Base-by-base conservation (phyloP, 2,113 vertebrate species). In the Argyrosomus japonicus region DNA sequence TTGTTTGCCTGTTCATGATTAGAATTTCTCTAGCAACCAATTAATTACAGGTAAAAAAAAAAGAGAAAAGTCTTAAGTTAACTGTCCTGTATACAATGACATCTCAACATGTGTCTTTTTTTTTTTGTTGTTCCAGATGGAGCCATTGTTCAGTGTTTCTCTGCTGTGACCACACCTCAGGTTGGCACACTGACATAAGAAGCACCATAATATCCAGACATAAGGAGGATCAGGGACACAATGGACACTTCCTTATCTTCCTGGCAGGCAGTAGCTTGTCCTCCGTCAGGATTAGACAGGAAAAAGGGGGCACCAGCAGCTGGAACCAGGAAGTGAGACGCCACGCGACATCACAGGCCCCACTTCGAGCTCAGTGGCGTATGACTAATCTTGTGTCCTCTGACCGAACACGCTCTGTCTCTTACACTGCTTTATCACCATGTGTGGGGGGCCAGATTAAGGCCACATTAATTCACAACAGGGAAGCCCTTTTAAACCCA, bases 401-500 rank as follows among this genome's bases (percentile, higher is more conserved):
- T 83, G 86, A 92, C 86, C 72, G 40, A 84, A 87, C 85, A 54
- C 50, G 70, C 77, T 61, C 79, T 1, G 51, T 85, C 73, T 84
- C 67, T 50, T 73, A 69, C 68, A 61, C 79, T 7, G 43, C 73
- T 87, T 87, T 83, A 88, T 90, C 85, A 64, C 65, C 1, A 5
- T 60, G 84, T 84, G 90, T 75, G 83, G 82, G 88, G 74, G 19
- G 77, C 51, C 88, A 90, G 92, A 94, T 94, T 93, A 94, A 85
- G 83, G 76, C 56, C 81, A 90, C 87, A 89, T 93, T 92, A 88
- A 92, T 92, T 87, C 87, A 84, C 91, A 87, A 88, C 82, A 57
- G 87, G 88, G 82, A 84, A 88, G 81, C 64, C 79, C 80, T 89
- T 89, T 92, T 68, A 88, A 87, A 87, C 78, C 36, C 72, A 81